A percentile compares a stretch with the other conserved stretches of the same genome.
phyloP scores from a whole-genome alignment of 2,113 vertebrate genomes.

The Copsychus sechellarum region DNA sequence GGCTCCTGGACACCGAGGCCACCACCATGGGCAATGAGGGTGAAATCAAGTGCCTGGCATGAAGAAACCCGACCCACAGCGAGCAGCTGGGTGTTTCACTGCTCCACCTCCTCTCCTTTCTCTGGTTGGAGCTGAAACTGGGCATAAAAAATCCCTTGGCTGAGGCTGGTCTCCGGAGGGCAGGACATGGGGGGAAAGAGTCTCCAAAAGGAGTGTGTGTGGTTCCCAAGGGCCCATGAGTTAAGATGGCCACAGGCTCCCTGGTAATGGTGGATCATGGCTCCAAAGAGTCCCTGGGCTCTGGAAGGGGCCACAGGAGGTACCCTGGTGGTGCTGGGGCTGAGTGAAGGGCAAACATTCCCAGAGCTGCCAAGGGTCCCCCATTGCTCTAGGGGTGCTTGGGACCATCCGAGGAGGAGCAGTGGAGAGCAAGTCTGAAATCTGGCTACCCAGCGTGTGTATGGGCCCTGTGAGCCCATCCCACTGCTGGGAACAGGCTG shows the following conservation, averaged over 20 bases:
- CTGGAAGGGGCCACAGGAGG: background rate
- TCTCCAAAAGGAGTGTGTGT: background rate
- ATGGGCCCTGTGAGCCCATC: fast-evolving
- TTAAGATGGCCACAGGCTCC: background rate
- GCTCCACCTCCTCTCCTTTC: background rate
- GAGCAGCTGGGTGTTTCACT: background rate
- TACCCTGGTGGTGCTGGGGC: background rate
- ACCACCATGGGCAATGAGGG: background rate
- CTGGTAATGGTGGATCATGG: fast-evolving
- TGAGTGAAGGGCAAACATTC: background rate
- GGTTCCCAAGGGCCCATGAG: background rate
- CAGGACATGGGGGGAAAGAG: background rate
- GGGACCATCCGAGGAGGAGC: background rate
- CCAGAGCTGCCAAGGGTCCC: background rate
- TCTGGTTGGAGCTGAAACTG: background rate
- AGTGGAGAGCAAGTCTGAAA: background rate
- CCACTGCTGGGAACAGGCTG: background rate
- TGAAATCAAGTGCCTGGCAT: background rate
- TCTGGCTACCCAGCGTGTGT: fast-evolving
- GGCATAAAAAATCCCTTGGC: background rate
- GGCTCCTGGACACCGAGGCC: background rate
- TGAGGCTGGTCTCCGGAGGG: background rate
- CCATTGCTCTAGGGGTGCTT: background rate
- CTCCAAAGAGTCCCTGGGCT: background rate
- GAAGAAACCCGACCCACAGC: background rate